Conservation (phyloP, 2,888 invertebrate genomes). For the Deroplatys truncata region DNA sequence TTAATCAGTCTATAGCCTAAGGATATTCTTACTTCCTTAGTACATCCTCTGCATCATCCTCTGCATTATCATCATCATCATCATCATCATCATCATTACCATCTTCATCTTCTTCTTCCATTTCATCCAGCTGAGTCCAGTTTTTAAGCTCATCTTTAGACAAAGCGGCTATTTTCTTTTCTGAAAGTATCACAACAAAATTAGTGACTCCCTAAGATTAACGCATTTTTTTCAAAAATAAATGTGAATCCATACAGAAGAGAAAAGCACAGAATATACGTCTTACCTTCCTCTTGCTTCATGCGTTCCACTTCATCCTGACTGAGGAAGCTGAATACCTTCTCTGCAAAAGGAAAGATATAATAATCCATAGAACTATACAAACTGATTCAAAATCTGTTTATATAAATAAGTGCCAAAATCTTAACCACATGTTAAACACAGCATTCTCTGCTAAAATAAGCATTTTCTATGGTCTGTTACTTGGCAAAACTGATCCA, state of each 20-base stretch:
- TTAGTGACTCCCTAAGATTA: neutral
- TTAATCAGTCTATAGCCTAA: neutral
- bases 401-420: no score
- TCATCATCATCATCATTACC: slow-evolving; percentile 36
- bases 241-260: neutral
- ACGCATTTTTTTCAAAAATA: neutral
- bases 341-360: slow-evolving; percentile 56
- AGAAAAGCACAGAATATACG: neutral
- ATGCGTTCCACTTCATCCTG: slow-evolving; percentile 91
- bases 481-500: no score
- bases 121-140: slow-evolving; percentile 53
- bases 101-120: slow-evolving; percentile 51
- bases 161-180: slow-evolving; percentile 76
- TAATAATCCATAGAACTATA: neutral
- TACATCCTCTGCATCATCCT: slow-evolving; percentile 44
- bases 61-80: slow-evolving; percentile 51
- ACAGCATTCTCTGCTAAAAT: no score
- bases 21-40: neutral
- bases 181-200: slow-evolving; percentile 40
- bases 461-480: no score
- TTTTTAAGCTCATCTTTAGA: slow-evolving; percentile 61
- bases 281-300: slow-evolving; percentile 78
- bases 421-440: no score
- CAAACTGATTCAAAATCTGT: neutral
- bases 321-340: slow-evolving; percentile 90